Evolutionary conservation across 2,888 invertebrate species (phyloP).

Genomic region (Drosophila parthenogenetica): DNA sequence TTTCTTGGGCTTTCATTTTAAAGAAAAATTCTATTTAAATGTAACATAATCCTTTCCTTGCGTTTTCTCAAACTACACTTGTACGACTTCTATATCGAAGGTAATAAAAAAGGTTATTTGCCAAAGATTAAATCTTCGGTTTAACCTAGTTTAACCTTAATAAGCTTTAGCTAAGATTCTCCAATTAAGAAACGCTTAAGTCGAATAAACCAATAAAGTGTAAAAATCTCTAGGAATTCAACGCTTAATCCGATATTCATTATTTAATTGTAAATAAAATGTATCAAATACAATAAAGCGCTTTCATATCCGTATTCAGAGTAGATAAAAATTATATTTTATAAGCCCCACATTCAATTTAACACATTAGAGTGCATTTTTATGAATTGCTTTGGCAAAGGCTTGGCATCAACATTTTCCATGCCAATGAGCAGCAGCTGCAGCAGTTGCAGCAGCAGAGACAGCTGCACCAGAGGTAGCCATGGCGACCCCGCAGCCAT

Average conservation of each 20-base stretch:
- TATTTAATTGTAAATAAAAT: neutral
- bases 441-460: neutral
- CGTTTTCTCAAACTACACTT: too few species aligned
- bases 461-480: neutral
- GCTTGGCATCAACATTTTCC: conserved; percentile 25
- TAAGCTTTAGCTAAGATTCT: too few species aligned
- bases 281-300: neutral
- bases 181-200: too few species aligned
- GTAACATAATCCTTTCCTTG: too few species aligned
- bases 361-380: conserved; percentile 30
- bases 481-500: conserved; percentile 25
- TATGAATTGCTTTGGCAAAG: conserved; percentile 41
- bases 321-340: conserved; percentile 10
- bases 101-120: too few species aligned
- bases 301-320: neutral
- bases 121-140: too few species aligned
- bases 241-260: neutral
- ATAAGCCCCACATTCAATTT: conserved; percentile 11
- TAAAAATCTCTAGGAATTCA: too few species aligned
- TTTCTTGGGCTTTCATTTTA: too few species aligned
- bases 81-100: too few species aligned
- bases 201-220: too few species aligned
- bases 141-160: too few species aligned
- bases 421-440: conserved; percentile 25
- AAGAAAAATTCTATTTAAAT: too few species aligned